phyloP scores from a whole-genome alignment of 2,113 vertebrate genomes.

The zebrafish (Danio rerio) region GRCz12tu NC_133189.1:8718001-8718500 shows the following conservation, averaged over 20 bases:
- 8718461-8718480: too few relatives aligned
- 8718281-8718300: background rate
- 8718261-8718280: background rate
- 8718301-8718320: too few relatives aligned
- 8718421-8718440: too few relatives aligned
- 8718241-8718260: background rate
- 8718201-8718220: background rate
- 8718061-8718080: background rate
- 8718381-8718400: too few relatives aligned
- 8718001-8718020: background rate
- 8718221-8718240: constrained; percentile 11
- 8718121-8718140: background rate
- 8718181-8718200: background rate
- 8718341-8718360: too few relatives aligned
- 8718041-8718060: background rate
- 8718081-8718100: background rate
- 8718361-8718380: too few relatives aligned
- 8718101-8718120: background rate
- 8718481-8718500: too few relatives aligned
- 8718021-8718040: background rate
- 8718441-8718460: too few relatives aligned
- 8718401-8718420: too few relatives aligned
- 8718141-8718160: background rate
- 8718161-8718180: background rate
- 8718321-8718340: too few relatives aligned